Conservation (phyloP, 2,113 vertebrate genomes). For the Pangasianodon hypophthalmus region DNA sequence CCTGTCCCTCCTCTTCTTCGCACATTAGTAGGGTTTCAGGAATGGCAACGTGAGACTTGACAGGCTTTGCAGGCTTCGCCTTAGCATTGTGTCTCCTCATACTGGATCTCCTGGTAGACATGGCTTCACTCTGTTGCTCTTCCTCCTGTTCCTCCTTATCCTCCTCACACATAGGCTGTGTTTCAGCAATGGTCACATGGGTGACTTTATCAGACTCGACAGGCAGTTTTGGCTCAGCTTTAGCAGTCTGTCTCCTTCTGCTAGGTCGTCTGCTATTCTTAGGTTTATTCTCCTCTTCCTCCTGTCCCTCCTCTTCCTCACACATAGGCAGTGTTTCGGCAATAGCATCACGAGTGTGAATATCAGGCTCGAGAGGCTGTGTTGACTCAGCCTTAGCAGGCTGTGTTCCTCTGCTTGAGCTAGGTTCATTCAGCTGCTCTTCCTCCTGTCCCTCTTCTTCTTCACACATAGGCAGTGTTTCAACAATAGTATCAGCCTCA, state of each 20-base stretch:
- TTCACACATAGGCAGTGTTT: constrained; percentile 56
- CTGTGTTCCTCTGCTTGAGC: neutral
- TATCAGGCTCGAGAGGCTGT: neutral
- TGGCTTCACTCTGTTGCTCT: neutral
- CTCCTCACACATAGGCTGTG: constrained; percentile 43
- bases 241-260: neutral
- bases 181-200: constrained; percentile 38
- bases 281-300: neutral
- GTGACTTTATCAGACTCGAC: neutral
- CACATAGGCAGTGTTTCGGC: constrained; percentile 58
- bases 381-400: neutral
- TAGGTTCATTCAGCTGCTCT: neutral
- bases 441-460: constrained; percentile 29
- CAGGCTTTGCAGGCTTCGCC: neutral
- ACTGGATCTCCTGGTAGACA: neutral
- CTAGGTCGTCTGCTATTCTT: neutral
- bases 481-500: constrained; percentile 19
- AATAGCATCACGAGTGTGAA: constrained; percentile 17
- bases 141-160: constrained; percentile 21
- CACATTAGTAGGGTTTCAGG: constrained; percentile 45
- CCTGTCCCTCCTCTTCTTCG: constrained; percentile 26
- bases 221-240: neutral
- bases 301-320: constrained; percentile 34
- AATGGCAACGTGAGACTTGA: neutral
- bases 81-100: neutral